Conservation (phyloP, 1,140 invertebrate species). For the Drosophila eugracilis region DNA sequence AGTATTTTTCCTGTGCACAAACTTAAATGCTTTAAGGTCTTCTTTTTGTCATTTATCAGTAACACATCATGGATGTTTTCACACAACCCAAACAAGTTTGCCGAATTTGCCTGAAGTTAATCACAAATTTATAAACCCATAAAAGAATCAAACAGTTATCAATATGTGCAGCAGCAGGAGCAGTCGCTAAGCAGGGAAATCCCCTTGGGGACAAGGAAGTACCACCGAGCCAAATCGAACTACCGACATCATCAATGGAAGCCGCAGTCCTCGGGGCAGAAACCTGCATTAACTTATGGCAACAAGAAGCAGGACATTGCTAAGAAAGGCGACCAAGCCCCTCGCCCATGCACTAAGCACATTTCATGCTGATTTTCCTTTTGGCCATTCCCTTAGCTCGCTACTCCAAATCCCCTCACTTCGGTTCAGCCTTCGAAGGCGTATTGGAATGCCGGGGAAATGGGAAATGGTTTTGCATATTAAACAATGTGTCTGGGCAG, state of each 20-base stretch:
- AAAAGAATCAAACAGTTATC: conserved; percentile 83
- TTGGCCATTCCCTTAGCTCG: conserved; percentile 52
- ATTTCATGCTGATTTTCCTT: conserved; percentile 80
- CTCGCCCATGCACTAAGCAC: conserved; percentile 60
- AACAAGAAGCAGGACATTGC: conserved; percentile 37
- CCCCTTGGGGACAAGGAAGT: conserved; percentile 28
- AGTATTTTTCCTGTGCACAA: neutral
- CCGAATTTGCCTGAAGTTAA: conserved; percentile 55
- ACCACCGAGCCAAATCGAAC: conserved; percentile 15
- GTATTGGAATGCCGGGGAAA: conserved; percentile 60
- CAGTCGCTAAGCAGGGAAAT: conserved; percentile 10
- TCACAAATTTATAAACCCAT: conserved; percentile 83
- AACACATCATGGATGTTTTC: neutral
- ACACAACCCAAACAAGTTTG: conserved; percentile 53
- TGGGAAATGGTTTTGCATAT: conserved; percentile 82
- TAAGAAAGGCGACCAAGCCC: conserved; percentile 19
- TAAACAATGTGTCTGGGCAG: conserved; percentile 76
- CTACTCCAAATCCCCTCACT: neutral
- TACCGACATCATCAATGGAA: conserved; percentile 25
- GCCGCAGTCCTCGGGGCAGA: conserved; percentile 30
- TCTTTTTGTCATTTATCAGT: too few species aligned
- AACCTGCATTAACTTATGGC: conserved; percentile 61
- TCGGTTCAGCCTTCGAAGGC: conserved; percentile 19
- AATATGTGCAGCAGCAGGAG: conserved; percentile 60
- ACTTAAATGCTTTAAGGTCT: neutral